A percentile compares a stretch with the other conserved stretches of the same genome.
These are phyloP conservation scores for Mus minutoides DNA, from an alignment of 2,797 vertebrate genomes.

Conservation along the genomic window DNA sequence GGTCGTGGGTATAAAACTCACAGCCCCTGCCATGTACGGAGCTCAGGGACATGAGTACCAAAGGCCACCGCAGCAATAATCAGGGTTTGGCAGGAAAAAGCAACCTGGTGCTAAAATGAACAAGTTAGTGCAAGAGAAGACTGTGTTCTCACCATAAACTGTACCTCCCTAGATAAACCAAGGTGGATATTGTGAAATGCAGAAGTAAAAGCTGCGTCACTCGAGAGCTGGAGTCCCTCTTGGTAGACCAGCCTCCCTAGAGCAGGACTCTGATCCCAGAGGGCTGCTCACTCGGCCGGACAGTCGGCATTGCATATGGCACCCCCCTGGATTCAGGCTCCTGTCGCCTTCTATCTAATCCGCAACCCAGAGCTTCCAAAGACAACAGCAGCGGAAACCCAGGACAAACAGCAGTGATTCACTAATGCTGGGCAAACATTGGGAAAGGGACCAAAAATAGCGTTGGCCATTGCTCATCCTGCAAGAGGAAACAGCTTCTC, in stretches of 20 bases:
- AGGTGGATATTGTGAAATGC: not conserved
- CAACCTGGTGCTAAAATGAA: not conserved
- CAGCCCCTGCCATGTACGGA: no score
- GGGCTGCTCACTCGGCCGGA: not conserved
- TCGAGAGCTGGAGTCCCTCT: not conserved
- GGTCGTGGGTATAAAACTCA: accelerated
- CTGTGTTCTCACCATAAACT: not conserved
- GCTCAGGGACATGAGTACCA: no score
- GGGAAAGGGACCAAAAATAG: not conserved
- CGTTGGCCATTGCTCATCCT: accelerated
- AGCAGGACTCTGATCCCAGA: not conserved
- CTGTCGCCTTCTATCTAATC: not conserved
- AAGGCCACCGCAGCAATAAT: not conserved
- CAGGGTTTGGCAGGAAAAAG: not conserved
- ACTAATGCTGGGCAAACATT: not conserved
- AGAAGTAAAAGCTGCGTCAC: not conserved
- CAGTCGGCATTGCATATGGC: accelerated
- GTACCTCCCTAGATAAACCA: not conserved
- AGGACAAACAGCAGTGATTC: not conserved
- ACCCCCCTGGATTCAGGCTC: not conserved
- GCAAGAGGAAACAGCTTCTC: not conserved
- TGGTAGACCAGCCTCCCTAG: accelerated
- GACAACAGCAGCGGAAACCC: not conserved
- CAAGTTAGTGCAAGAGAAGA: not conserved
- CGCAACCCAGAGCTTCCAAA: constrained; percentile 7